Evolutionary conservation across 1,140 invertebrate species (phyloP), one percentile per base, ranked within the genome.

Genomic region (Listronotus oregonensis): DNA sequence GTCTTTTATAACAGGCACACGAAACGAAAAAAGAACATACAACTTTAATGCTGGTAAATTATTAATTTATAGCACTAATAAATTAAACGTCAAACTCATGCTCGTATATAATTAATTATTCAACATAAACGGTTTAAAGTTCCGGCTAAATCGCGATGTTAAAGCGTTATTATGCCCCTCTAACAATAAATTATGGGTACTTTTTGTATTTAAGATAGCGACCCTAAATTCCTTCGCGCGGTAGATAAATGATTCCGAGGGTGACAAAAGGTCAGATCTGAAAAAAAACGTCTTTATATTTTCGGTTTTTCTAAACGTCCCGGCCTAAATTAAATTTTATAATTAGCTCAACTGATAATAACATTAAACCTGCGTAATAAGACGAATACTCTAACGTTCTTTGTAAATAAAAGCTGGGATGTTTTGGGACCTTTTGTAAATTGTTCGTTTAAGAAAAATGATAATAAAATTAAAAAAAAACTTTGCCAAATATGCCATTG

Each of bases 51-150:
- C 60, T 58, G 54, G 60, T 61, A 69, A 65, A 69, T 69, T 66
- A 69, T 69, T 69, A 69, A 69, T 69, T 69, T 69, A 69, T 69
- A 44, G 40, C 62, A 18, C 50, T 62, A 64, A 69, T 69, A 69
- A 69, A 69, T 69, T 65, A 69, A 66, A 66, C 56, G 64, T 66
- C 64, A 66, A 66, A 66, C 64, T 66, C 64, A 66, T 66, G 56
- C 64, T 59, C 47, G 64, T 55, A 54, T 44, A 59, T 59, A 59
- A 66, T 66, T 66, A 66, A 66, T 66, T 66, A 66, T 66, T 66
- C 64, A 54, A 59, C 64, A 40, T 66, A 59, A 59, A 66, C 64
- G 55, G 31, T 66, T 54, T 66, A 66, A 66, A 66, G 55, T 66
- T 66, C 55, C 50, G 37, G 64, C 64, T 66, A 66, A 66, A 66